Conservation (phyloP, 1,140 invertebrate genomes). For the Drosophila nannoptera region DNA sequence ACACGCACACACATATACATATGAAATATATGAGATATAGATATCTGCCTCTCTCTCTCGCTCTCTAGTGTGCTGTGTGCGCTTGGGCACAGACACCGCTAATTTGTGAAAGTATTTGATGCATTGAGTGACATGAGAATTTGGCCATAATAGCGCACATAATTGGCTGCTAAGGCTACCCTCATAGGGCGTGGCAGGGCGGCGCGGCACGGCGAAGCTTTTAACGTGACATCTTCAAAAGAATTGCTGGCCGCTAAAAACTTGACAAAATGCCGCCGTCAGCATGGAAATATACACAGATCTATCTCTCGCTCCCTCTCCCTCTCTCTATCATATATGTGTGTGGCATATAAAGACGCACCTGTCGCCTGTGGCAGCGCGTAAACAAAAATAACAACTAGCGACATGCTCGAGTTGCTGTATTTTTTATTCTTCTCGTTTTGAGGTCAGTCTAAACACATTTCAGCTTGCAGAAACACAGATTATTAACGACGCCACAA, state of each 20-base stretch:
- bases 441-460: slow-evolving; percentile 64
- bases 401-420: slow-evolving; percentile 60
- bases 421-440: slow-evolving; percentile 40
- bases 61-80: neutral
- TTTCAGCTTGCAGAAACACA: slow-evolving; percentile 27
- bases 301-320: slow-evolving; percentile 2
- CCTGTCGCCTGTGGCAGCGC: slow-evolving; percentile 68
- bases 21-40: slow-evolving; percentile 34
- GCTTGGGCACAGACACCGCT: slow-evolving; percentile 48
- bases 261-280: slow-evolving; percentile 64
- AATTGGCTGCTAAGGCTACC: slow-evolving; percentile 59
- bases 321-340: slow-evolving; percentile 2
- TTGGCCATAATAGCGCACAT: slow-evolving; percentile 72
- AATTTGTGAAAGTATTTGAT: slow-evolving; percentile 77
- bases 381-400: slow-evolving; percentile 73
- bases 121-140: slow-evolving; percentile 76
- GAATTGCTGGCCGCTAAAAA: slow-evolving; percentile 36
- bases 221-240: slow-evolving; percentile 60
- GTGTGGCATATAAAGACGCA: slow-evolving; percentile 56
- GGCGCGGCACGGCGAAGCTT: slow-evolving; percentile 12
- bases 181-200: neutral
- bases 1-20: too few species aligned
- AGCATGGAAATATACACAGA: slow-evolving; percentile 45
- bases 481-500: slow-evolving; percentile 73
- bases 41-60: slow-evolving; percentile 9